Conservation (phyloP, 2,797 vertebrate genomes). For the Buceros bicornis region DNA sequence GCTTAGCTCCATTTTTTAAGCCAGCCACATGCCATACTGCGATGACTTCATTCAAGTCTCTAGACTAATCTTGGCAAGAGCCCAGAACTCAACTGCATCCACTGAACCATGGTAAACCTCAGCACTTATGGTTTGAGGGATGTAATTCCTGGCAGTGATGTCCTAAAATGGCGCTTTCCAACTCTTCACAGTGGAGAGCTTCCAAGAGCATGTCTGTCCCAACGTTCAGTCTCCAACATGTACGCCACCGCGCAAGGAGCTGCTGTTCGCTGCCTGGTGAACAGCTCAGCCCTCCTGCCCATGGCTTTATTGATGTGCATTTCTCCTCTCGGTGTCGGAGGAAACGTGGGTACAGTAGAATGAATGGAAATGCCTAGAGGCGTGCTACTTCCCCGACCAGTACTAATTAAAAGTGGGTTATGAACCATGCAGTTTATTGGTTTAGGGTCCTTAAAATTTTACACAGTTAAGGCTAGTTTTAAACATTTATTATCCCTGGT, state of each 20-base stretch:
- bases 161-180: not conserved
- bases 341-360: accelerated
- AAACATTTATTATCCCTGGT: not conserved
- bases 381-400: not conserved
- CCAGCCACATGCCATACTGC: not conserved
- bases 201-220: not conserved
- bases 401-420: not conserved
- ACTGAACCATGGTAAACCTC: not conserved
- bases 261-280: not conserved
- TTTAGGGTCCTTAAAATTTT: not conserved
- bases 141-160: not conserved
- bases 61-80: accelerated
- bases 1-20: not conserved
- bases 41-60: not conserved
- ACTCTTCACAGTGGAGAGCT: not conserved
- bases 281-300: not conserved
- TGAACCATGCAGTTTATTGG: not conserved
- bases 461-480: not conserved
- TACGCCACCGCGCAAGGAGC: accelerated
- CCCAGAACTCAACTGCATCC: not conserved
- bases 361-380: not conserved
- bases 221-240: accelerated
- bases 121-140: not conserved
- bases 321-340: not conserved
- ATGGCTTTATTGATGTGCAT: not conserved